Percentiles rank a stretch among this genome's conserved stretches.
phyloP scores from a whole-genome alignment of 2,797 vertebrate species.

The Scomberomorus guttatus region DNA sequence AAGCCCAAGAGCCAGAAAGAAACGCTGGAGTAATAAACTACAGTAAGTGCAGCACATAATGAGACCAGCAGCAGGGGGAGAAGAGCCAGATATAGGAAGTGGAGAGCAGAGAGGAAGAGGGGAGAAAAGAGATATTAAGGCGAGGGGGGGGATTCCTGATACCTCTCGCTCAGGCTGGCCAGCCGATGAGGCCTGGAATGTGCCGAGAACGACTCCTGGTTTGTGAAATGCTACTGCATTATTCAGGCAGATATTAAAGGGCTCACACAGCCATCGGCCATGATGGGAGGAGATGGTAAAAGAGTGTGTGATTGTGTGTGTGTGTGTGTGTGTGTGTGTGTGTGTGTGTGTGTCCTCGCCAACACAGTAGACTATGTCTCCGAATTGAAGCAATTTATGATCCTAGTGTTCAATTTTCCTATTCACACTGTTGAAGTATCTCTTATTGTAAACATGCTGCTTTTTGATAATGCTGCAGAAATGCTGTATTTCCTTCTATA shows the following conservation, averaged over 20 bases:
- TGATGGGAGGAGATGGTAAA: conserved; percentile 39
- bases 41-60: conserved; percentile 48
- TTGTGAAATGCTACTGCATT: conserved; percentile 59
- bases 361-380: neutral
- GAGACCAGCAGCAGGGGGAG: conserved; percentile 31
- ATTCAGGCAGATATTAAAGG: conserved; percentile 76
- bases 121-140: conserved; percentile 43
- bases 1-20: conserved; percentile 23
- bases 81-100: conserved; percentile 32
- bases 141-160: conserved; percentile 10
- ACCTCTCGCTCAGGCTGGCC: conserved; percentile 21
- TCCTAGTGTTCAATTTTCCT: too few relatives aligned
- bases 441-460: neutral
- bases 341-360: neutral
- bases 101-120: conserved; percentile 8
- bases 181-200: conserved; percentile 19
- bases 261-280: conserved; percentile 56
- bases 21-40: conserved; percentile 40
- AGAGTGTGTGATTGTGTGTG: neutral
- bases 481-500: neutral
- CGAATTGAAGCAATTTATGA: conserved; percentile 11
- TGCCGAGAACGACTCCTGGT: conserved; percentile 43
- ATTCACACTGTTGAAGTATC: neutral
- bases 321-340: conserved; percentile 17
- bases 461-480: neutral